Base-by-base conservation (phyloP, 2,113 vertebrate species). In the Lanius ludovicianus region DNA sequence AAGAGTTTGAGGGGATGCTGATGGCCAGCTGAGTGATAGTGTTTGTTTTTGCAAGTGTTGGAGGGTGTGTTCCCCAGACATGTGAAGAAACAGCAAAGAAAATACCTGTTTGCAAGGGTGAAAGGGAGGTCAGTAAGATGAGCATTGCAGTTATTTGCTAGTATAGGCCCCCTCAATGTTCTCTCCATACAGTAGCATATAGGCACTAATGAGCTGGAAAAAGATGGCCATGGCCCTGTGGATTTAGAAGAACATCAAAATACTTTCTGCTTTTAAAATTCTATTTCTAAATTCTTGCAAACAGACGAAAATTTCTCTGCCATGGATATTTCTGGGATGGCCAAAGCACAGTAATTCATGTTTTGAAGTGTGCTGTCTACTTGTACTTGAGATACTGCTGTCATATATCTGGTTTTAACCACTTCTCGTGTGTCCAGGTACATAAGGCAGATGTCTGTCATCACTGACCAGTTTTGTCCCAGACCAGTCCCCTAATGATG, bases 11-110 rank as follows among this genome's bases (percentile, higher is more conserved):
- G 20, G 50, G 42, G 80, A 75, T 24, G 73, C 39, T 80, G 64
- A 78, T 42, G 55, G 42, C 71, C 68, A 87, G 68, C 89, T 64
- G 71, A 89, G 39, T 52, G 80, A 89, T 28, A 52, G 13, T 24
- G 50, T 95, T 93, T 88, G 92, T 37, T 86, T 91, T 46, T 84
- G 53, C 82, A 93, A 90, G 55, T 83, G 59, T 75, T 55, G 57
- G 47, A 95, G 80, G 76, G 84, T 70, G 73, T 84, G 86, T 92
- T 92, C 42, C 30, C 27, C 64, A 81, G 68, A 81, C 77, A 89
- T 47, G 39, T 78, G 84, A 95, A 90, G 47, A 96, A 93, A 89
- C 27, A 68, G 68, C 60, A 87, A 90, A 83, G 46, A 85, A 95
- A 93, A 92, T 47, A 74, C 3, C 56, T 89, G 16, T 89, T 95